Percentiles rank a stretch among this genome's conserved stretches.
Conservation (phyloP, 2,888 invertebrate genomes). For the Drosophila meridionalis region DNA sequence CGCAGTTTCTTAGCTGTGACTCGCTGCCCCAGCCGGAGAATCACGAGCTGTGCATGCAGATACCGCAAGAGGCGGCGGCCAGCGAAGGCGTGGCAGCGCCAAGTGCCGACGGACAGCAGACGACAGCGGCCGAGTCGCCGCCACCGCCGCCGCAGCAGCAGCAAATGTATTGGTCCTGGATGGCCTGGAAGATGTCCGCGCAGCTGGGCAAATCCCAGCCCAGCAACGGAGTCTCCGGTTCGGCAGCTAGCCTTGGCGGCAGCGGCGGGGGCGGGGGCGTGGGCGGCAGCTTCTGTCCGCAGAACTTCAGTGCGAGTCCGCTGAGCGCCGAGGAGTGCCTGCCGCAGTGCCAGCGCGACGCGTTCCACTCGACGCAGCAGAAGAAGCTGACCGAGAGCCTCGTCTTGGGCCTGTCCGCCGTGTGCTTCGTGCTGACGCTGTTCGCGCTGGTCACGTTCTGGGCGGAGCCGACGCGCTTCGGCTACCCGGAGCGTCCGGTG, state of each 20-base stretch:
- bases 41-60: conserved; percentile 92
- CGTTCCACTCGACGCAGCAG: conserved; percentile 88
- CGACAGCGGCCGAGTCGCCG: conserved; percentile 27
- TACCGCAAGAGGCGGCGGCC: conserved; percentile 79
- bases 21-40: conserved; percentile 91
- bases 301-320: conserved; percentile 86
- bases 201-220: conserved; percentile 62
- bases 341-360: conserved; percentile 89
- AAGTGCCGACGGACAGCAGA: neutral
- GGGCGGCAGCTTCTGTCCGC: conserved; percentile 85
- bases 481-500: conserved; percentile 96
- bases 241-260: conserved; percentile 13
- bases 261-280: neutral
- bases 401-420: conserved; percentile 91
- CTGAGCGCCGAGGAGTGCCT: conserved; percentile 86
- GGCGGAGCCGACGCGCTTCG: conserved; percentile 94
- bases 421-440: conserved; percentile 92
- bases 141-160: conserved; percentile 49
- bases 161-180: conserved; percentile 83
- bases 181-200: conserved; percentile 77
- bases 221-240: conserved; percentile 3
- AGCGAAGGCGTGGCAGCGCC: conserved; percentile 4
- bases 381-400: conserved; percentile 90
- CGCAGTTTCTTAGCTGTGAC: conserved; percentile 91
- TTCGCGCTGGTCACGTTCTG: conserved; percentile 95